phyloP scores from a whole-genome alignment of 2,797 vertebrate genomes.

The Lepilemur septentrionalis region DNA sequence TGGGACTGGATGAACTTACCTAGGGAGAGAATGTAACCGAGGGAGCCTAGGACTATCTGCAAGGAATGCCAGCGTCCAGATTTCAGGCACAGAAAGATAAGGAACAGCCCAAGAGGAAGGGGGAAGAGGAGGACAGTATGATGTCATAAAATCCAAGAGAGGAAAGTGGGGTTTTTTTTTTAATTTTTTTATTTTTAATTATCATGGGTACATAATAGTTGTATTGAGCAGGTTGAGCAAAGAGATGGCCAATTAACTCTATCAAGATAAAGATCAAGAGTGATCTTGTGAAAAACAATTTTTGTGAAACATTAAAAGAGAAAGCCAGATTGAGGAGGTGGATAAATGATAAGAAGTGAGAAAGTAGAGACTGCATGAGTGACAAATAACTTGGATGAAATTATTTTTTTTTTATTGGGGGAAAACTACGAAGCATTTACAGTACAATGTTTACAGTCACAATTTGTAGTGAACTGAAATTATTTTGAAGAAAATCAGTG shows the following conservation, averaged over 20 bases:
- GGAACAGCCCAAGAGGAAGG: accelerated
- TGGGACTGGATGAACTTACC: background rate
- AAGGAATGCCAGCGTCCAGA: background rate
- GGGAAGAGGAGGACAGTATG: background rate
- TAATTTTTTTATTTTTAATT: background rate
- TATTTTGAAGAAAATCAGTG: background rate
- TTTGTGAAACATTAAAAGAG: background rate
- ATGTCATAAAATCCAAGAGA: background rate
- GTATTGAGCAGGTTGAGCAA: background rate
- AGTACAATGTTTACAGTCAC: no score
- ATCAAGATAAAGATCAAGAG: background rate
- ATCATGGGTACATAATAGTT: background rate
- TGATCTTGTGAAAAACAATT: background rate
- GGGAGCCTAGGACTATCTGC: background rate
- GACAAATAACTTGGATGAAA: background rate
- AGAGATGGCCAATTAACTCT: background rate
- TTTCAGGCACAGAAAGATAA: background rate
- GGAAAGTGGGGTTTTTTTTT: background rate
- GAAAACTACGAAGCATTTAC: no score
- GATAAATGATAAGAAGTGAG: background rate
- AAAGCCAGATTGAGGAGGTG: background rate
- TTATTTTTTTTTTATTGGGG: no score
- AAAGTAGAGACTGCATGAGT: background rate
- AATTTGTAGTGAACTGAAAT: no score
- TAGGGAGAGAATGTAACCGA: background rate